Evolutionary conservation across 2,888 invertebrate genomes (phyloP), one percentile per base, ranked within the genome.

Genomic region (Dynastes maya): DNA sequence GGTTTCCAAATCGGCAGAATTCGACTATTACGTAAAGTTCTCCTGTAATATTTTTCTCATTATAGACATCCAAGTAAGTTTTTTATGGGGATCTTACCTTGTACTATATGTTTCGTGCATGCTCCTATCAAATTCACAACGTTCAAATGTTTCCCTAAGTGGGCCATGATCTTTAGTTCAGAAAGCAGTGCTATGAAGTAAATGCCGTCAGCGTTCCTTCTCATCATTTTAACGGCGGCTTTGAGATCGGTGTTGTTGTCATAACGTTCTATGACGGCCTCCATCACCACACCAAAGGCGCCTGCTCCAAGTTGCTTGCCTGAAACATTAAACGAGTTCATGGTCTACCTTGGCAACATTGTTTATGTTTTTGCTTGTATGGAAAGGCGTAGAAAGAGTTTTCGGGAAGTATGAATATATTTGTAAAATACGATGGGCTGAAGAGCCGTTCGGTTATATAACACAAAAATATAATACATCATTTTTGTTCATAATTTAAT

Each of bases 141-240:
- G 88, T 98, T 98, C 68, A 98, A 89, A 89, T 98, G 98, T 85
- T 96, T 95, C 0, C 98, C 98, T 82, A 98, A 91, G 89, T 98
- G 97, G 5, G 96, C 95, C 95, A 98, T 96, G 80, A 98, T 98
- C 90, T 98, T 98, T 27, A 98, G 90, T 88, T 98, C 98, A 0
- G 97, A 96, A 37, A 96, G 94, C 63, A 98, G 89, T 0, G 98
- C 97, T 86, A 94, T 94, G 80, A 98, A 94, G 84, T 96, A 95
- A 82, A 94, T 93, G 58, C 93, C 92, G 86, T 98, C 97, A 0
- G 96, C 95, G 65, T 95, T 94, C 82, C 94, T 94, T 88, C 97
- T 96, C 2, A 98, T 96, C 96, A 96, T 98, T 90, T 98, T 98
- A 0, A 98, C 98, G 0, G 98, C 98, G 0, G 98, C 98, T 0